Evolutionary conservation across 2,888 invertebrate genomes (phyloP).

Genomic region (Eupithecia tripunctaria): DNA sequence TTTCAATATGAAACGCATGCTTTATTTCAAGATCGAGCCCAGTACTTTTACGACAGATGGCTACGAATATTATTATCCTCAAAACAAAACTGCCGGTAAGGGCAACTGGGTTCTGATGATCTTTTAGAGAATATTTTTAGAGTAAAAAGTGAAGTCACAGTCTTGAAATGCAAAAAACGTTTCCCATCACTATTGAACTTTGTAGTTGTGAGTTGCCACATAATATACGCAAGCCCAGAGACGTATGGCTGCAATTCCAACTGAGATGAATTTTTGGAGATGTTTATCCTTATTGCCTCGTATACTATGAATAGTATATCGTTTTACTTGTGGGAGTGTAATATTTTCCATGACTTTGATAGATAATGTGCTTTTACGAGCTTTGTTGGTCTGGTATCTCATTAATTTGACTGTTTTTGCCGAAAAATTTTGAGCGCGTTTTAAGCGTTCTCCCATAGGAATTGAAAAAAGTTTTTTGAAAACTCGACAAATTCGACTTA

Average conservation of each 20-base stretch:
- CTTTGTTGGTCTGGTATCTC: neutral
- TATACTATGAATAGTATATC: constrained; percentile 44
- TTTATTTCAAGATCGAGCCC: neutral
- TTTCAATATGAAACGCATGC: neutral
- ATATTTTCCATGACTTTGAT: constrained; percentile 14
- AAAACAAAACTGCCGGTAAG: neutral
- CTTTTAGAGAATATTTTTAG: neutral
- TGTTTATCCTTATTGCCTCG: constrained; percentile 48
- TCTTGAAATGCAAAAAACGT: neutral
- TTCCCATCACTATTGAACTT: constrained; percentile 34
- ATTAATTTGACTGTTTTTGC: neutral
- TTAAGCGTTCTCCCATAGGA: neutral
- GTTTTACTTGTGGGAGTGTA: constrained; percentile 28
- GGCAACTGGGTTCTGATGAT: neutral
- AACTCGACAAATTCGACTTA: too few species aligned
- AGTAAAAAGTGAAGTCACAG: constrained; percentile 6
- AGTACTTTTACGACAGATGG: neutral
- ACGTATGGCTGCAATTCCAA: constrained; percentile 45
- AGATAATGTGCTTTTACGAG: constrained; percentile 19
- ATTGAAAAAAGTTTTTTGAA: too few species aligned
- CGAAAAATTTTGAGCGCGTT: neutral
- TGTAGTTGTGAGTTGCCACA: constrained; percentile 37
- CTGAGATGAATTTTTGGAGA: constrained; percentile 46
- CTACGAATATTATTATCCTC: neutral
- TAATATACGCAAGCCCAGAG: constrained; percentile 39